A percentile compares a stretch with the other conserved stretches of the same genome.
Conservation (phyloP, 2,797 vertebrate genomes). For the Salmo trutta region DNA sequence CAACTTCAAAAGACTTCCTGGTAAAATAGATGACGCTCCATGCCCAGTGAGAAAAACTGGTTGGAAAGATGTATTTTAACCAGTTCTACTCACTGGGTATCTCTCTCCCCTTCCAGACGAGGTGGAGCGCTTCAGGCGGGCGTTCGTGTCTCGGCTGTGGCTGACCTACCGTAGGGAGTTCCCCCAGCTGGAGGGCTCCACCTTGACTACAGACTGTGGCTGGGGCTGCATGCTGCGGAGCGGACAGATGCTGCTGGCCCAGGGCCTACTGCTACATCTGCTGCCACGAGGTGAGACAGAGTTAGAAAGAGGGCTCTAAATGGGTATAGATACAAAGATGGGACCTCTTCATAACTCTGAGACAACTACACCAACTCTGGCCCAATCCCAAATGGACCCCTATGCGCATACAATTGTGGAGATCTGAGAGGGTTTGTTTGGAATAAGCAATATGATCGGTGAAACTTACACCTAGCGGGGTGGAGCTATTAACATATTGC, state of each 20-base stretch:
- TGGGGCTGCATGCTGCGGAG: constrained; percentile 95
- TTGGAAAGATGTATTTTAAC: background rate
- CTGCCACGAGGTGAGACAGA: constrained; percentile 77
- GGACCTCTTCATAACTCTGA: background rate
- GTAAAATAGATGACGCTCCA: background rate
- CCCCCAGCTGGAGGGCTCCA: constrained; percentile 82
- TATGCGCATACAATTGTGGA: background rate
- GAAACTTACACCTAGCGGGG: background rate
- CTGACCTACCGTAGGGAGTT: constrained; percentile 90
- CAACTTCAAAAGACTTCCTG: background rate
- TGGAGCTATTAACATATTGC: background rate
- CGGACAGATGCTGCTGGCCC: constrained; percentile 91
- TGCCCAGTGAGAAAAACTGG: background rate
- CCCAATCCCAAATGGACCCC: background rate
- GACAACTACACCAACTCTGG: background rate
- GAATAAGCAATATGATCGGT: too few relatives aligned
- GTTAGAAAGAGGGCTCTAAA: too few relatives aligned
- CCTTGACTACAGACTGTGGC: constrained; percentile 88
- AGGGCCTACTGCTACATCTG: constrained; percentile 85
- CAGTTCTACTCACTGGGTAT: background rate
- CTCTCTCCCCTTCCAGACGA: constrained; percentile 69
- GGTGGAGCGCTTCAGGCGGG: constrained; percentile 82
- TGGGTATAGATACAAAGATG: background rate
- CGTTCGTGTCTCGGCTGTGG: constrained; percentile 88
- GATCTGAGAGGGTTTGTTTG: too few relatives aligned